Base-by-base conservation (phyloP, 2,888 invertebrate species). In the Strigamia maritima region DNA sequence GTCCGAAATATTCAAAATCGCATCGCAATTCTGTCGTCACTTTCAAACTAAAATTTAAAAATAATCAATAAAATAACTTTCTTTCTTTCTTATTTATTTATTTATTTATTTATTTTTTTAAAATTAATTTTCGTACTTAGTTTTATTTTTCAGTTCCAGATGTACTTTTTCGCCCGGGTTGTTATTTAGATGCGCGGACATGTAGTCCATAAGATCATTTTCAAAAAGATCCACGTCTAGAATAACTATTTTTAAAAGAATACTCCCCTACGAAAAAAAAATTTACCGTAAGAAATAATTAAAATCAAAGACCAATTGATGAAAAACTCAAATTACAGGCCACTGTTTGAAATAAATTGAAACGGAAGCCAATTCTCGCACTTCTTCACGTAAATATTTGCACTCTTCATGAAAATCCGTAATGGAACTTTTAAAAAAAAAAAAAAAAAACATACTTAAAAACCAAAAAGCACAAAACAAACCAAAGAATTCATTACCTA, bases 211-310 rank as follows among this genome's bases (percentile, higher is more conserved):
- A 19, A 40, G 14, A 16, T 76, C 76, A 35, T 40, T 38, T 22
- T 12, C 38, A 6, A 26, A 76, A 2, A 40, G 19, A 24, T 76
- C 76, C 12, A 19, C 40, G 35, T 76, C 76, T 22, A 76, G 7
- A 38, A 75, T 38, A 12, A 38, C 75, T n/a, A 75, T 10, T 40
- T 76, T 76, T 14, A 76, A 76, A 76, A 76, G 12, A 31, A 12
- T 19, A 16, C n/a, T 75, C 28, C 75, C 75, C 75, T 65, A 19
- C 2, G 1, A 1, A 65, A 12, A 24, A 24, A 65, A 10, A 54
- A n/a, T n/a, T n/a, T n/a, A n/a, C n/a, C 10, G 10, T 10, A 38
- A 38, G 12, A 44, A n/a, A 0, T 14, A 44, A n/a, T 44, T 12
- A 35, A 35, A 35, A 3, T 44, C 1, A 44, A 44, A 3, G 12